Evolutionary conservation across 1,140 invertebrate species (phyloP).

Genomic region (Pseudomyrmex sp.): DNA sequence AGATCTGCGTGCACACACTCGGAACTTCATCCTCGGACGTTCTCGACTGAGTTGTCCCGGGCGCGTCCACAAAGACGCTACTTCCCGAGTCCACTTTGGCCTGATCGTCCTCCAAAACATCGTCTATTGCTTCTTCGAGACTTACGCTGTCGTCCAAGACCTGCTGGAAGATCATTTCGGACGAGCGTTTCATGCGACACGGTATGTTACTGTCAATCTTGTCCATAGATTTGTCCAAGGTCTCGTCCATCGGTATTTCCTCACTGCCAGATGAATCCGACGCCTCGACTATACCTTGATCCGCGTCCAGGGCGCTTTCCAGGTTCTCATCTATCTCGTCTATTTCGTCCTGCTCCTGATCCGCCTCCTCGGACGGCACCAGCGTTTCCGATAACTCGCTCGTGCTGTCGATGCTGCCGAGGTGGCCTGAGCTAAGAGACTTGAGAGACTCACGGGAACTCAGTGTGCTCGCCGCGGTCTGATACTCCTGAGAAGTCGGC

Average conservation of each 20-base stretch:
- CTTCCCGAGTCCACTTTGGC: conserved; percentile 74
- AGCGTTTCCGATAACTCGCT: conserved; percentile 96
- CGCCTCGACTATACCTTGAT: conserved; percentile 73
- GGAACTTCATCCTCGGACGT: conserved; percentile 84
- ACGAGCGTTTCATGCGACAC: conserved; percentile 93
- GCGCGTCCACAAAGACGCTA: conserved; percentile 63
- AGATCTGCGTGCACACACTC: conserved; percentile 86
- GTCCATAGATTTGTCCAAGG: conserved; percentile 68
- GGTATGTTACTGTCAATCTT: conserved; percentile 82
- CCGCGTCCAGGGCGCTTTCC: conserved; percentile 69
- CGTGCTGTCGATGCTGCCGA: conserved; percentile 93
- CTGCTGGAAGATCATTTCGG: conserved; percentile 95
- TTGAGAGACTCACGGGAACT: conserved; percentile 95
- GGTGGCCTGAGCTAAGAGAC: conserved; percentile 94
- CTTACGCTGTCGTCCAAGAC: conserved; percentile 80
- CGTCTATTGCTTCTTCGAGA: conserved; percentile 44
- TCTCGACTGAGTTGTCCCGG: conserved; percentile 79
- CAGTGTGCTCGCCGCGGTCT: conserved; percentile 92
- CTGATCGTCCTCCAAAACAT: conserved; percentile 50
- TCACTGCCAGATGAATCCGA: conserved; percentile 74
- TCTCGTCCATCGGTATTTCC: conserved; percentile 75
- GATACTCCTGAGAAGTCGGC: conserved; percentile 92
- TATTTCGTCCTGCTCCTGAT: conserved; percentile 85
- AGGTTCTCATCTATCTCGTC: conserved; percentile 82
- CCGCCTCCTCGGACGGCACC: conserved; percentile 91